Conservation (phyloP, 2,888 invertebrate species). For the Catocala nupta region DNA sequence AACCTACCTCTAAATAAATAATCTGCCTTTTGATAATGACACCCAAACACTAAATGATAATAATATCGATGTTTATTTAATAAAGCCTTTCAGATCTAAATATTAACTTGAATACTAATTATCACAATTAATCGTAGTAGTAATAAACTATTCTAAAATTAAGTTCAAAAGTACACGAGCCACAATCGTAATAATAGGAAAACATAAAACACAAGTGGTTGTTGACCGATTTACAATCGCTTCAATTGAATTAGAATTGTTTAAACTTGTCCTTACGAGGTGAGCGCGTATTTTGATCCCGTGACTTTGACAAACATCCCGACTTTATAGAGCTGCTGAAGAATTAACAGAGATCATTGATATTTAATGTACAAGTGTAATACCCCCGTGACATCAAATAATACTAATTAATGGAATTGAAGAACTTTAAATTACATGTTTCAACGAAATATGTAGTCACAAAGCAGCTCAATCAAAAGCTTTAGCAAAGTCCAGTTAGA, state of each 20-base stretch:
- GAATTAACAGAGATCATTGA: conserved; percentile 29
- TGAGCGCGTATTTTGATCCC: conserved; percentile 57
- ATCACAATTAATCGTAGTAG: conserved; percentile 1
- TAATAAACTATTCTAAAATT: conserved; percentile 10
- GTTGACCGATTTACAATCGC: conserved; percentile 58
- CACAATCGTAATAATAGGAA: conserved; percentile 54
- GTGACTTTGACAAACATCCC: conserved; percentile 64
- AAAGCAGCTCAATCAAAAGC: neutral
- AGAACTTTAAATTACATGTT: neutral
- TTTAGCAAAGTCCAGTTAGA: neutral
- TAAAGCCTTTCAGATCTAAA: neutral
- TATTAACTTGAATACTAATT: conserved; percentile 1
- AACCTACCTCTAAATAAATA: no score
- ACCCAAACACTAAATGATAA: no score
- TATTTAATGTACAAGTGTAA: conserved; percentile 4
- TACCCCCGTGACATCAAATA: conserved; percentile 15
- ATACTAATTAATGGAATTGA: neutral
- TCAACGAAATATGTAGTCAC: neutral
- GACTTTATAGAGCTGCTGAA: conserved; percentile 43
- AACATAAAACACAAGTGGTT: conserved; percentile 55
- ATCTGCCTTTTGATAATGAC: no score
- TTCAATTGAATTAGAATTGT: conserved; percentile 54
- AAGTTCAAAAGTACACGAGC: conserved; percentile 19
- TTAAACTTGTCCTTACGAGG: conserved; percentile 49
- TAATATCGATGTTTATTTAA: neutral